Base-by-base conservation (phyloP, 2,113 vertebrate genomes). In the Paracanthobrama guichenoti region DNA sequence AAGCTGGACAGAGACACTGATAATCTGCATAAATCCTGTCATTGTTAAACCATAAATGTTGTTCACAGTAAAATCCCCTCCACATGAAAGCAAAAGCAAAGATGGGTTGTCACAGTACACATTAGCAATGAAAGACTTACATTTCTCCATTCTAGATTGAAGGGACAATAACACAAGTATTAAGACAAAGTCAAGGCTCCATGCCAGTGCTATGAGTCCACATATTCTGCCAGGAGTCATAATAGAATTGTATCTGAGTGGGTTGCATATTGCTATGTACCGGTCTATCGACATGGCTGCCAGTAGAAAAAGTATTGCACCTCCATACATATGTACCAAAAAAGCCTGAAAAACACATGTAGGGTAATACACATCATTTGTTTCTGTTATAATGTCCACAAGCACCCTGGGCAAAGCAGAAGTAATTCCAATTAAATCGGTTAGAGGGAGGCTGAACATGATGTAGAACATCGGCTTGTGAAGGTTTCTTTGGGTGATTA, bases 11-110 rank as follows among this genome's bases (percentile, higher is more conserved):
- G 39, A n/a, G 39, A 90, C 8, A 83, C 82, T 82, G n/a, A 83
- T 24, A 13, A 53, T n/a, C 67, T 90, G 89, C 10, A 88, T 64
- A 64, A 87, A 42, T 13, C 69, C 87, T 74, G 86, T 90, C 10
- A 88, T 73, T 31, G 26, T 28, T 46, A 90, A 79, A 2, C 86
- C 86, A 24, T 88, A 88, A 28, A 90, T 73, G n/a, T 87, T 88
- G 76, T 87, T 90, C 10, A 88, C 39, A 9, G 69, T 86, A 1
- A 80, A 16, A 55, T 90, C 87, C 24, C 66, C 57, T 11, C 35
- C 84, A 85, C 89, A 90, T 35, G 87, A 82, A 13, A 90, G 84
- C 22, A 35, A 55, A 14, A 90, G 44, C 31, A 90, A 82, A 22
- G 86, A 66, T 3, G 64, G 11, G 57, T 90, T 90, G 57, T 84